Base-by-base conservation (phyloP, 1,140 invertebrate genomes). In the Drosophila azteca region DNA sequence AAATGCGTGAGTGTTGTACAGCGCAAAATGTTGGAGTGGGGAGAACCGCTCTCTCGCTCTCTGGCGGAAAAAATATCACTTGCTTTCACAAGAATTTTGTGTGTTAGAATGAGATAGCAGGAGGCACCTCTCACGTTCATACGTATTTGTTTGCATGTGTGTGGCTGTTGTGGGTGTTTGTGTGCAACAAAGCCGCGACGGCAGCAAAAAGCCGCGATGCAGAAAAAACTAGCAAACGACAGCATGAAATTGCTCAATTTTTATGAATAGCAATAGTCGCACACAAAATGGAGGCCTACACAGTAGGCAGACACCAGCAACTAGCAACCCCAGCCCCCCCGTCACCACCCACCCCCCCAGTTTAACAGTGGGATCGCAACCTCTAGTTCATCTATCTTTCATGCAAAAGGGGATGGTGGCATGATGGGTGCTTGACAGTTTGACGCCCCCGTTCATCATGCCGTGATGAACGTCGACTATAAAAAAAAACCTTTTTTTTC, bases 371-470 rank as follows among this genome's bases (percentile, higher is more conserved):
- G 35, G 11, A 39, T 11, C 35, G 35, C 24, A 49, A 17, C 68
- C 50, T 49, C 82, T 83, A 79, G 80, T 84, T 84, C 80, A 84
- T 84, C 76, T 79, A 81, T 79, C 77, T 84, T 64, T 65, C 48
- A 52, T 57, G 79, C 54, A 13, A 58, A 22, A 48, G 9, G 20
- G 54, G 45, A 39, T 26, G 62, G 35, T 20, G 48, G 13, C 65
- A 13, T 43, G 15, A 22, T 73, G 69, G 59, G 69, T 65, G 60
- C 80, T 84, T 84, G 80, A 84, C 80, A 84, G 80, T 84, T 84
- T 84, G 80, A 84, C 80, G 80, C 80, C 76, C 35, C 80, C 80
- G 80, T 84, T 77, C 84, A 79, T 84, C 80, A 84, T 84, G 80
- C 62, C 80, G 79, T 84, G 80, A 84, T 84, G 80, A 83, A 84